Conservation (phyloP, 2,797 vertebrate species). For the Delichon dasypus region DNA sequence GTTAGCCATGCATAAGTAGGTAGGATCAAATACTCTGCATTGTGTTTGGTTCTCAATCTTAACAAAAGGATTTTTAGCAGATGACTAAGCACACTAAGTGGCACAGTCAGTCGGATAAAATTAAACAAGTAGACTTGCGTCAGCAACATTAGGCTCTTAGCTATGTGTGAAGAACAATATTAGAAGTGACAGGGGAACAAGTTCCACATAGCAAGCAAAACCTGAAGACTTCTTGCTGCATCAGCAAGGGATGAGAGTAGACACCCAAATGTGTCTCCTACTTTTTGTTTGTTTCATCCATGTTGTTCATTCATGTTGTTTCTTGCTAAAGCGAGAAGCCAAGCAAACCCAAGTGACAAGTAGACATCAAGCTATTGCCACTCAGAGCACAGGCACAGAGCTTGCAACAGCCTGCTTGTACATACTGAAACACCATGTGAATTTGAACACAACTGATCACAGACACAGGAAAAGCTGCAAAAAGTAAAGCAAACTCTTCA, state of each 20-base stretch:
- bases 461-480: background rate
- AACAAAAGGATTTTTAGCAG: slow-evolving; percentile 52
- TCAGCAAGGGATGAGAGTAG: background rate
- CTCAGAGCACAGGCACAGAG: background rate
- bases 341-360: background rate
- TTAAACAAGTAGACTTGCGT: background rate
- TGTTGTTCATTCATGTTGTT: too few relatives aligned
- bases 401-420: background rate
- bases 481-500: background rate
- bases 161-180: background rate
- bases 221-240: background rate
- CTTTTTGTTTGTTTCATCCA: background rate
- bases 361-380: background rate
- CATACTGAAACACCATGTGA: background rate
- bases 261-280: background rate
- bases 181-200: background rate
- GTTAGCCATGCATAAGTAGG: slow-evolving; percentile 20
- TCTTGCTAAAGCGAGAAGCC: background rate
- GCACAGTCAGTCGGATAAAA: background rate
- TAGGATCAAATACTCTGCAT: background rate
- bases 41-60: background rate
- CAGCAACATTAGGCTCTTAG: slow-evolving; percentile 14
- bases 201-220: background rate
- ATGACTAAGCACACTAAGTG: slow-evolving; percentile 29
- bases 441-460: background rate